Evolutionary conservation across 2,888 invertebrate species (phyloP), one percentile per base, ranked within the genome.

Genomic region (Thymelicus lineola): DNA sequence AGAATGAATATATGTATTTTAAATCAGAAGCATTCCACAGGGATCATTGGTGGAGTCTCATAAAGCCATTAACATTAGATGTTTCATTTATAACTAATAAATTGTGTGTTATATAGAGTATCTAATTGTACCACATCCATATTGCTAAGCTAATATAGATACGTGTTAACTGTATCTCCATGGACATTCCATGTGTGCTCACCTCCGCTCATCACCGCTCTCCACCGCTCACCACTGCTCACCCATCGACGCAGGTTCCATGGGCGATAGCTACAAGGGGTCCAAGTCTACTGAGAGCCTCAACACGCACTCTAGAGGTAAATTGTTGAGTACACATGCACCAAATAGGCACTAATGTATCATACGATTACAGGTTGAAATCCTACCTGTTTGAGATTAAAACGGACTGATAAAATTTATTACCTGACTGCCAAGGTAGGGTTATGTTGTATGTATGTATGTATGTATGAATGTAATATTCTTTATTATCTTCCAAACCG

Each of bases 271-370:
- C 80, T 80, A 82, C 79, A 93, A 92, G 80, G 91, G 86, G 45
- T 89, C 89, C 35, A 93, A 93, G 77, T 92, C 91, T 2, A 88
- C 84, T 0, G 93, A 93, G 81, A 93, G 91, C 67, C 82, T 93
- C 74, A 90, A 88, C 77, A 87, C 89, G 45, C 90, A 89, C 57
- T 93, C 93, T 0, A 86, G 82, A 77, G 92, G 93, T 90, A 73
- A 85, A 86, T 59, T 17, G 14, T 12, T 48, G 5, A 28, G 42
- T 42, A 42, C 42, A 42, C 42, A 4, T 12, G 42, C 42, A 42
- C 42, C 10, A 1, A 42, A 12, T 12, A 38, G 38, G 10, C 42
- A 42, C 2, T 42, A 28, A 28, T 28, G 28, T 28, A 28, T 28
- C 28, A 28, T 42, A 42, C 12, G 42, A 12, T 42, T 42, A 1